Evolutionary conservation across 2,113 vertebrate species (phyloP).

Genomic region (Puntigrus tetrazona): DNA sequence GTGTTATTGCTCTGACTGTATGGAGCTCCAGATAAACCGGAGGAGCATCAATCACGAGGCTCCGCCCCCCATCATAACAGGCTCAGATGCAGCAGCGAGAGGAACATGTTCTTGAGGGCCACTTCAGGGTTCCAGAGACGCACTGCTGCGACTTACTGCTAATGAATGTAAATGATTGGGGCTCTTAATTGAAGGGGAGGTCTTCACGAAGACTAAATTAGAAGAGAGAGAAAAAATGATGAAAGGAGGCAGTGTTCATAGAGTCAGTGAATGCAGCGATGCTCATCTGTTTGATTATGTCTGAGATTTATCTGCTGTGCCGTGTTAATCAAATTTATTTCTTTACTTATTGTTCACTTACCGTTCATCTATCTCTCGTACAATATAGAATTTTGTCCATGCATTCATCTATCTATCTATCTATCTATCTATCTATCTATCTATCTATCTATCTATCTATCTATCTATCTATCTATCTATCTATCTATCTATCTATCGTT

Average conservation of each 20-base stretch:
- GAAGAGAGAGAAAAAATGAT: not conserved
- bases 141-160: not conserved
- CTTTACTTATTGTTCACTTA: too few species aligned
- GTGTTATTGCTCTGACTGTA: conserved; percentile 48
- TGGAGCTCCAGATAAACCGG: conserved; percentile 39
- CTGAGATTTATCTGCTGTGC: not conserved
- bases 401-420: too few species aligned
- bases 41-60: conserved; percentile 45
- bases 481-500: not conserved
- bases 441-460: not conserved
- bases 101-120: not conserved
- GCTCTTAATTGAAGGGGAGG: conserved; percentile 11
- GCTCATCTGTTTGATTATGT: not conserved
- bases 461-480: not conserved
- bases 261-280: not conserved
- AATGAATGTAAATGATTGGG: conserved; percentile 17
- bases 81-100: conserved; percentile 12
- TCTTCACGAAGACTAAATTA: not conserved
- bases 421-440: not conserved
- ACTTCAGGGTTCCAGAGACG: not conserved
- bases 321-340: too few species aligned
- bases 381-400: too few species aligned
- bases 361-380: too few species aligned
- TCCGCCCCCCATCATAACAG: conserved; percentile 24
- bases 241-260: not conserved